These are phyloP conservation scores for Ctena decussata DNA, from an alignment of 2,888 invertebrate species.

Conservation along the genomic window DNA sequence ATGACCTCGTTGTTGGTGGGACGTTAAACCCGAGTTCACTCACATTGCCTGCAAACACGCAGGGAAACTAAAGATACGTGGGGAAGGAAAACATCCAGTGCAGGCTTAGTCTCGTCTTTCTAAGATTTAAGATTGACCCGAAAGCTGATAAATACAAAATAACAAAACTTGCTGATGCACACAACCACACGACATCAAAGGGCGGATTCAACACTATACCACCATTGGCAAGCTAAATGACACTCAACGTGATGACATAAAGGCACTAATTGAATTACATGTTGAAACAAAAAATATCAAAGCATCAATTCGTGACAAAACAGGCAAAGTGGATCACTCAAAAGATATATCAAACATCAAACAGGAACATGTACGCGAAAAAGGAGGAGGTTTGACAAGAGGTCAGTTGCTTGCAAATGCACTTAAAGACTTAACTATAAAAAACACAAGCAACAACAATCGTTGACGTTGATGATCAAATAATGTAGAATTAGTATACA, in stretches of 20 bases:
- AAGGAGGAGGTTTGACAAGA: background rate
- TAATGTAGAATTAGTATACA: background rate
- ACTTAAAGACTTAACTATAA: background rate
- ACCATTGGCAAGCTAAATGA: background rate
- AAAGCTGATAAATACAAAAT: background rate
- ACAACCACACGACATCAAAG: background rate
- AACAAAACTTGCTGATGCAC: background rate
- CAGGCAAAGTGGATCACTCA: background rate
- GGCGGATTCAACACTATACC: background rate
- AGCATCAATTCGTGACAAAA: background rate
- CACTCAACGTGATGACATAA: background rate
- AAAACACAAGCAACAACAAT: background rate
- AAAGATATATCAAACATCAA: background rate
- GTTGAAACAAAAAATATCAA: slow-evolving; percentile 10
- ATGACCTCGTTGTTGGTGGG: too few relatives aligned
- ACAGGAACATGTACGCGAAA: background rate
- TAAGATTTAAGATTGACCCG: background rate
- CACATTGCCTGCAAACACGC: too few relatives aligned
- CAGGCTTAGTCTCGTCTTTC: background rate
- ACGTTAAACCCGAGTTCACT: too few relatives aligned
- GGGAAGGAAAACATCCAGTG: background rate
- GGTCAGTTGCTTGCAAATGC: background rate
- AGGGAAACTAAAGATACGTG: background rate
- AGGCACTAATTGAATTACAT: background rate
- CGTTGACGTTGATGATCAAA: background rate